phyloP scores from a whole-genome alignment of 2,113 vertebrate genomes.

The Aleadryas rufinucha region DNA sequence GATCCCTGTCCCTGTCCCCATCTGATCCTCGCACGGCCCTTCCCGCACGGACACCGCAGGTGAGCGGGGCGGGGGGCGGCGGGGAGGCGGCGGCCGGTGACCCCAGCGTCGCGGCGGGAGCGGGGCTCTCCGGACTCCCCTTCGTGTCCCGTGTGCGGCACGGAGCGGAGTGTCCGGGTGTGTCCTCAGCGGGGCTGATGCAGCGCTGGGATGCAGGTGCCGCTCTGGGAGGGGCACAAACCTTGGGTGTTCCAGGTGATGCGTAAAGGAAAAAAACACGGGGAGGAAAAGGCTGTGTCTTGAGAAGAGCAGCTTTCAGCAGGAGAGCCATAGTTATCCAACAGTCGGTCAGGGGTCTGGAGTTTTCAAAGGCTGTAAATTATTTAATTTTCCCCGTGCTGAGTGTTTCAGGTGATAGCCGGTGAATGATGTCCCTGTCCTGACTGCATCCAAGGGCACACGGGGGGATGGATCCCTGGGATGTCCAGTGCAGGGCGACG shows the following conservation, averaged over 20 bases:
- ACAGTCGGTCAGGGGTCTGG: rapidly evolving
- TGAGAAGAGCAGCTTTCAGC: not conserved
- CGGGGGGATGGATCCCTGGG: not conserved
- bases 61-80: not conserved
- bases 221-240: not conserved
- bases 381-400: rapidly evolving
- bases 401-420: rapidly evolving
- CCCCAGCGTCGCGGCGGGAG: not conserved
- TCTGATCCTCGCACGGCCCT: not conserved
- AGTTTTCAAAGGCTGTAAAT: too few species aligned
- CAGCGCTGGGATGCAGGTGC: not conserved
- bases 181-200: rapidly evolving
- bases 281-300: rapidly evolving
- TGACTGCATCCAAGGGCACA: rapidly evolving
- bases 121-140: not conserved
- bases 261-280: too few species aligned
- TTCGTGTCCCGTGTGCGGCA: not conserved
- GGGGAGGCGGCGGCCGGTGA: rapidly evolving
- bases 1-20: not conserved
- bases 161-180: not conserved
- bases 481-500: rapidly evolving
- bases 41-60: not conserved
- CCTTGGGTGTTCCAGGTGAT: not conserved
- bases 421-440: not conserved
- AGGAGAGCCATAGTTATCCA: rapidly evolving